Percentiles rank a stretch among this genome's conserved stretches.
Evolutionary conservation across 1,140 invertebrate genomes (phyloP).

Genomic region (Drosophila melanogaster): Release_6_plus_ISO1_MT NT_037436.4:5394501-5395000

Average conservation of each 20-base stretch:
- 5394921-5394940: no score
- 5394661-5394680: constrained; percentile 61
- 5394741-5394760: constrained; percentile 67
- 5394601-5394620: constrained; percentile 76
- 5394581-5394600: constrained; percentile 34
- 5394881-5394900: not conserved
- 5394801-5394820: constrained; percentile 1
- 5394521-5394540: constrained; percentile 32
- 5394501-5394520: constrained; percentile 23
- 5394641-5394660: constrained; percentile 75
- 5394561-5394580: not conserved
- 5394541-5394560: constrained; percentile 37
- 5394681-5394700: constrained; percentile 36
- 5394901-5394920: no score
- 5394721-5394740: constrained; percentile 45
- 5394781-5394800: constrained; percentile 50
- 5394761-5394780: constrained; percentile 64
- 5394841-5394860: not conserved
- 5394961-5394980: not conserved
- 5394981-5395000: not conserved
- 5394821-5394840: not conserved
- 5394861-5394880: no score
- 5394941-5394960: no score
- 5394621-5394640: constrained; percentile 35
- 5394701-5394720: constrained; percentile 53